These are phyloP conservation scores for Astreopora myriophthalma DNA, from an alignment of 64 coral and sea anemone species.

Conservation along the genomic window DNA sequence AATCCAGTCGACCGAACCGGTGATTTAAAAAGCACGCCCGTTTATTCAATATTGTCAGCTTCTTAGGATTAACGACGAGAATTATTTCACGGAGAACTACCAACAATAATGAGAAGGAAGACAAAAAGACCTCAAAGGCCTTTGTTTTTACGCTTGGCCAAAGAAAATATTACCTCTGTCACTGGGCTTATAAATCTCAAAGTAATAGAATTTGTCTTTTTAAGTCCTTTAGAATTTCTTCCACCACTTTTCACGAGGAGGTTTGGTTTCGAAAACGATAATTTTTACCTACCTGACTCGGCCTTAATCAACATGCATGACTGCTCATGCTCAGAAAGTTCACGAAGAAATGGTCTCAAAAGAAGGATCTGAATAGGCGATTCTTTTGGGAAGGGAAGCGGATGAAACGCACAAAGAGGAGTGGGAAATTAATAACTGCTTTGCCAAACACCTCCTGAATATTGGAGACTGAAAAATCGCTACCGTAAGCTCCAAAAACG, in stretches of 20 bases:
- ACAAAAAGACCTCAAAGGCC: background rate
- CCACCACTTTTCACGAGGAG: background rate
- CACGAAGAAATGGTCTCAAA: too few species aligned
- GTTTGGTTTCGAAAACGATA: too few species aligned
- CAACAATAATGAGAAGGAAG: background rate
- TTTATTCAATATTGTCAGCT: slow-evolving; percentile 35
- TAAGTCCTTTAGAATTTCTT: background rate
- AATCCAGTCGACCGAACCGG: background rate
- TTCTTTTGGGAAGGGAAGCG: background rate
- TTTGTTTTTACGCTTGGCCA: slow-evolving; percentile 8
- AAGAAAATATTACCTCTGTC: background rate
- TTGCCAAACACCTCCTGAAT: background rate
- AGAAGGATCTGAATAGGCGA: background rate
- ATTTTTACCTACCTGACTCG: too few species aligned
- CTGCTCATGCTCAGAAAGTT: background rate
- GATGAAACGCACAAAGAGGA: background rate
- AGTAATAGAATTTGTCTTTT: background rate
- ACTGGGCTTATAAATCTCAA: background rate
- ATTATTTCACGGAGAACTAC: slow-evolving; percentile 50
- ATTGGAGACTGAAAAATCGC: background rate
- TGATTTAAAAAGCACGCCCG: background rate
- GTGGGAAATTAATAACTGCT: background rate
- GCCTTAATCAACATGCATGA: background rate
- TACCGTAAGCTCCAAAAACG: too few species aligned
- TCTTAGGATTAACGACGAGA: background rate